Evolutionary conservation across 2,797 vertebrate genomes (phyloP), one percentile per base, ranked within the genome.

Genomic region (Sandelia bainsii): DNA sequence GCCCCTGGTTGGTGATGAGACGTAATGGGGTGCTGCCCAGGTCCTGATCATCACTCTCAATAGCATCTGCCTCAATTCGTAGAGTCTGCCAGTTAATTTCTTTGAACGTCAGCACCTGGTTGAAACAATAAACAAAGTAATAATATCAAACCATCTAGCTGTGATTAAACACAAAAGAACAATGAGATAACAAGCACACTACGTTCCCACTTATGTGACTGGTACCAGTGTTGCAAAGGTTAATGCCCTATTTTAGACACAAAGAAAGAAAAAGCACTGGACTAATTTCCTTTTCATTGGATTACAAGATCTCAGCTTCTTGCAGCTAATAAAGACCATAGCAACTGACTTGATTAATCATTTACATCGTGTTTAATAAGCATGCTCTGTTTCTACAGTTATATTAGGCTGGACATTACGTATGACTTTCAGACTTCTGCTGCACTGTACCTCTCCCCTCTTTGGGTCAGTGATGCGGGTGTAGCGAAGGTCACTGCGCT

Each of bases 1-100:
- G 95, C 1, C 97, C 98, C 84, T 99, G 97, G 93, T 99, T 99
- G 74, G 98, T 99, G 88, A 99, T 99, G 78, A 99, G 96, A n/a
- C 98, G 96, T 69, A 99, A 71, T 0, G 98, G 98, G 3, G 97
- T 99, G 77, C 94, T 97, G 9, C 96, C 77, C 9, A 96, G 93
- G 83, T 99, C 97, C 91, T 98, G 96, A 59, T 98, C 97, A 0
- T 96, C 95, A 19, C 93, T 96, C 76, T 98, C 96, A 0, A 97
- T 99, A 39, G 98, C 98, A 75, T 99, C 97, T 3, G 97, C 97
- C 86, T 99, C 98, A 61, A 99, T 97, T n/a, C 98, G 91, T 69
- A 99, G 93, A 50, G 96, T 98, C 93, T 99, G 98, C 98, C 98
- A 99, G 85, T 96, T 99, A 71, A 99, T 97, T 93, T 99, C 97